These are phyloP conservation scores for Tragopan temminckii DNA, from an alignment of 2,797 vertebrate genomes.

Conservation along the genomic window DNA sequence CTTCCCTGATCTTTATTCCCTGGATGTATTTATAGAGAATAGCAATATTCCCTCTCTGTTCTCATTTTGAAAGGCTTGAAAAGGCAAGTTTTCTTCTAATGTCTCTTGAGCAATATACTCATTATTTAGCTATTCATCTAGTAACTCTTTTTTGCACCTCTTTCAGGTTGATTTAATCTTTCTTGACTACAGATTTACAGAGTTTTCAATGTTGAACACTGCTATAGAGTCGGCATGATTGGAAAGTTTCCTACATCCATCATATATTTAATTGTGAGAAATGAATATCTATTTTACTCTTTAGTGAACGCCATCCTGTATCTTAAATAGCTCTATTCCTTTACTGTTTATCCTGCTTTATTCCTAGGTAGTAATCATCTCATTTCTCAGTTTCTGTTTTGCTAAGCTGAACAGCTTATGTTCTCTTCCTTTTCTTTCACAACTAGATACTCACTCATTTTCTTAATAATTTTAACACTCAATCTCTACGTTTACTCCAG, in stretches of 20 bases:
- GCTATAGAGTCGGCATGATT: background rate
- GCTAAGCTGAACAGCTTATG: background rate
- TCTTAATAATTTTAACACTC: background rate
- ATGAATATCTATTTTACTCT: background rate
- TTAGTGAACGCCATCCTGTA: background rate
- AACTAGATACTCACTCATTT: background rate
- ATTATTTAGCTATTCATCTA: background rate
- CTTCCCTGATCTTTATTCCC: background rate
- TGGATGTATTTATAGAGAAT: background rate
- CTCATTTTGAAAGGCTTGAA: background rate
- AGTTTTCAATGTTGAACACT: background rate
- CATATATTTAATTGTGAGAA: background rate
- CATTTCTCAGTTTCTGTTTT: background rate
- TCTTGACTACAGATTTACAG: background rate
- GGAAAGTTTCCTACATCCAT: background rate
- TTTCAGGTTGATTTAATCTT: background rate
- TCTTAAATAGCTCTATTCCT: background rate
- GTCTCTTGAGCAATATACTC: slow-evolving; percentile 1
- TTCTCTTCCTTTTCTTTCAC: background rate
- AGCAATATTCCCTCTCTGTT: background rate
- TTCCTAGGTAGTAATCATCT: background rate
- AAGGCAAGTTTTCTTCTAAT: background rate
- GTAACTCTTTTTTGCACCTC: background rate
- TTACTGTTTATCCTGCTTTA: background rate
- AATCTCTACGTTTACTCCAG: background rate